A percentile compares a stretch with the other conserved stretches of the same genome.
Evolutionary conservation across 2,797 vertebrate species (phyloP).

Genomic region (Chaetophractus vellerosus): DNA sequence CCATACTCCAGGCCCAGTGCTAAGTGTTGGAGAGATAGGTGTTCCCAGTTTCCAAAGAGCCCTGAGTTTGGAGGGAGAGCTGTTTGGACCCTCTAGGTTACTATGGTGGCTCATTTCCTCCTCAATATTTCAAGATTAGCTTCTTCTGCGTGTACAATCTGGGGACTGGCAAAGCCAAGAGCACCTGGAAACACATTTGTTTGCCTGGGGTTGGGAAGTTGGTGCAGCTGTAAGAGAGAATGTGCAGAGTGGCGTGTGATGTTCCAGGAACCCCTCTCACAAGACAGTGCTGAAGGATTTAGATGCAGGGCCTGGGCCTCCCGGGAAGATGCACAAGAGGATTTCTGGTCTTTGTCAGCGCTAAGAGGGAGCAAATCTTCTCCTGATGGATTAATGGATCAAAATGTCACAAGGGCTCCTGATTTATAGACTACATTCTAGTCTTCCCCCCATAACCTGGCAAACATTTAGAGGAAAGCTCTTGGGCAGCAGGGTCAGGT

Average conservation of each 20-base stretch:
- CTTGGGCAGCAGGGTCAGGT: not conserved
- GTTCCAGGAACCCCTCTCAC: accelerated
- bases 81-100: not conserved
- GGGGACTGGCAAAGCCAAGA: not conserved
- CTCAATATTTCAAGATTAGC: not conserved
- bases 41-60: not conserved
- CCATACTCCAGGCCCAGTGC: not conserved
- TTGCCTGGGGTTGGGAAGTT: too few relatives aligned
- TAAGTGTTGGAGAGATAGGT: not conserved
- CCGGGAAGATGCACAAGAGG: not conserved
- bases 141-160: not conserved
- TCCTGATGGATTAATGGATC: constrained; percentile 42
- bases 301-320: not conserved
- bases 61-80: not conserved
- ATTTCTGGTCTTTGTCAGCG: not conserved
- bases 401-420: not conserved
- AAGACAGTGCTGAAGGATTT: accelerated
- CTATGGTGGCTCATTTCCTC: not conserved
- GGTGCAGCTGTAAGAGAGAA: accelerated
- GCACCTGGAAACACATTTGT: not conserved
- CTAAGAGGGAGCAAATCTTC: constrained; percentile 11
- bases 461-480: not conserved
- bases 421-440: not conserved
- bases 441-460: not conserved
- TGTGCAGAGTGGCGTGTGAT: accelerated